phyloP scores from a whole-genome alignment of 1,140 invertebrate genomes.

The Oryctes rhinoceros region DNA sequence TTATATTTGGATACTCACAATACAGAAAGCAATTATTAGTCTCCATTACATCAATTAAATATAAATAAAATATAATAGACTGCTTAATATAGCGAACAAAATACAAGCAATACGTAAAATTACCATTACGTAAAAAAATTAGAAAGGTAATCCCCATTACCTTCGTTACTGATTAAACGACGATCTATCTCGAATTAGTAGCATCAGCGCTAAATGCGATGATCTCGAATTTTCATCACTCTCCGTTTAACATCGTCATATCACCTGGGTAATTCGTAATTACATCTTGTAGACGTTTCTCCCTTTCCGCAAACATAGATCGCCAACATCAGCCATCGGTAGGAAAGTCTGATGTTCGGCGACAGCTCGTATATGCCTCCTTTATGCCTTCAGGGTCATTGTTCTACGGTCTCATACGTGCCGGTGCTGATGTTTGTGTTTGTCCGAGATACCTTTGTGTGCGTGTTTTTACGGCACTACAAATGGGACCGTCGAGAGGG shows the following conservation, averaged over 20 bases:
- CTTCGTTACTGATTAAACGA: background rate
- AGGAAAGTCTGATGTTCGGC: background rate
- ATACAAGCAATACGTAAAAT: too few species aligned
- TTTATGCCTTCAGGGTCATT: background rate
- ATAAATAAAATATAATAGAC: too few species aligned
- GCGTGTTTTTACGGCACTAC: slow-evolving; percentile 28
- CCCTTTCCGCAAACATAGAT: background rate
- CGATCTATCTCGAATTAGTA: background rate
- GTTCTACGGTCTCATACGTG: background rate
- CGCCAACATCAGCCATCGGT: background rate
- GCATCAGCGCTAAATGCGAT: background rate
- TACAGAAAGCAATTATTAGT: too few species aligned
- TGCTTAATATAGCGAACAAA: too few species aligned
- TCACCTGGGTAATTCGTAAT: too few species aligned
- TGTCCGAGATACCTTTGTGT: background rate
- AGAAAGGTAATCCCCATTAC: too few species aligned
- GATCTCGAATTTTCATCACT: background rate
- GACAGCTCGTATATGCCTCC: background rate
- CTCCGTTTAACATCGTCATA: background rate
- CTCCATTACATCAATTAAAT: too few species aligned
- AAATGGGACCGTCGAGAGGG: slow-evolving; percentile 25
- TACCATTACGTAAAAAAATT: too few species aligned
- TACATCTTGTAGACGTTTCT: too few species aligned
- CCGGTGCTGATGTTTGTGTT: background rate
- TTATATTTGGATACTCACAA: too few species aligned